phyloP scores from a whole-genome alignment of 2,888 invertebrate genomes.

The Cheilosia vernalis region DNA sequence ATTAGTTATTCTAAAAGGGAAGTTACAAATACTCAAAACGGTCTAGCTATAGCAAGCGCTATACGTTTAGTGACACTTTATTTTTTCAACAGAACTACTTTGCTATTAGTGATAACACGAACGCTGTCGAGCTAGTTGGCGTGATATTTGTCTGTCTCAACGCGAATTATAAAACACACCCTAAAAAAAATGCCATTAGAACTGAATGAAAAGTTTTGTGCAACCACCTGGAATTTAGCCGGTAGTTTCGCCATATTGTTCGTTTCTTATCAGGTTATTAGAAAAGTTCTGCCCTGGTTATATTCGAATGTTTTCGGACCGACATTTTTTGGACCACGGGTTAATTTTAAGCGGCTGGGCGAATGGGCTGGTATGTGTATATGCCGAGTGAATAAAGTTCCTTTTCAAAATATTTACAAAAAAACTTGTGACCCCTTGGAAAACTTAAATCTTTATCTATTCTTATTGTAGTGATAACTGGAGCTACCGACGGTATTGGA shows the following conservation, averaged over 20 bases:
- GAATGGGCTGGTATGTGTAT: conserved; percentile 91
- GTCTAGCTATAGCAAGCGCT: conserved; percentile 37
- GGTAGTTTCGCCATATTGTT: conserved; percentile 79
- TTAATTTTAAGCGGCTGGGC: conserved; percentile 88
- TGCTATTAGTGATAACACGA: conserved; percentile 50
- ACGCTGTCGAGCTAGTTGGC: conserved; percentile 13
- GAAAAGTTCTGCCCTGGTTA: conserved; percentile 81
- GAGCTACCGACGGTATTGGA: conserved; percentile 95
- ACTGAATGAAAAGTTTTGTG: conserved; percentile 37
- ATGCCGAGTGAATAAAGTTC: background rate
- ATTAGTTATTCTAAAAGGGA: conserved; percentile 63
- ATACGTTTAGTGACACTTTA: conserved; percentile 11
- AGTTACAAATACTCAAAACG: conserved; percentile 51
- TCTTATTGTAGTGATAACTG: conserved; percentile 89
- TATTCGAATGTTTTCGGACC: conserved; percentile 85
- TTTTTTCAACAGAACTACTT: conserved; percentile 23
- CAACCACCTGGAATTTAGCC: conserved; percentile 51
- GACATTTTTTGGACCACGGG: conserved; percentile 85
- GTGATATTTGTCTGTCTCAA: conserved; percentile 3
- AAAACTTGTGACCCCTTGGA: conserved; percentile 22
- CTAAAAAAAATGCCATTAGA: conserved; percentile 25
- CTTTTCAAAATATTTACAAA: conserved; percentile 1
- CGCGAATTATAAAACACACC: conserved; percentile 3
- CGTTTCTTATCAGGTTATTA: conserved; percentile 82
- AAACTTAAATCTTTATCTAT: conserved; percentile 50